These are phyloP conservation scores for Plumapathes pennacea DNA, from an alignment of 92 coral and sea anemone species.

Conservation along the genomic window DNA sequence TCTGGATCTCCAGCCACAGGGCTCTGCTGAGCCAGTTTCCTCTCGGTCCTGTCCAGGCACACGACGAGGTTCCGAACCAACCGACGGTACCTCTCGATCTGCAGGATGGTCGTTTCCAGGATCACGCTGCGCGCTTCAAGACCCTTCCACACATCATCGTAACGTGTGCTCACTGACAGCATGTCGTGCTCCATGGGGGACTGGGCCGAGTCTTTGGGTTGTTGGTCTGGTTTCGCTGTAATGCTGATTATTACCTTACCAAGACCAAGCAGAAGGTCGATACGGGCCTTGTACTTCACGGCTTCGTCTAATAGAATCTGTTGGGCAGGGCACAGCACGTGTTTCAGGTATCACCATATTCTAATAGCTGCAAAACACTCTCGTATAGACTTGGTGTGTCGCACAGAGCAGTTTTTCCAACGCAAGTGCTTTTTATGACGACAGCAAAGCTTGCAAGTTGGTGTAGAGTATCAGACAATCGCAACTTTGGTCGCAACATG, in stretches of 20 bases:
- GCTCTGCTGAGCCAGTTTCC: conserved; percentile 71
- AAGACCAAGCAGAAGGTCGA: conserved; percentile 88
- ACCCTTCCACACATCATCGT: conserved; percentile 91
- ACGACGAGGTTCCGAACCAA: conserved; percentile 73
- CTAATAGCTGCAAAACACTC: too few species aligned
- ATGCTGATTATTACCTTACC: conserved; percentile 94
- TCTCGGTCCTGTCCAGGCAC: conserved; percentile 76
- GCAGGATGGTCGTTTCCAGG: conserved; percentile 82
- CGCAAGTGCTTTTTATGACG: too few species aligned
- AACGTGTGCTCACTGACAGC: conserved; percentile 79
- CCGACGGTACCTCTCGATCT: conserved; percentile 90
- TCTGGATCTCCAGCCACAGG: conserved; percentile 82
- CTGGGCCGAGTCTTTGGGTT: conserved; percentile 51
- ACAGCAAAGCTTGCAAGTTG: too few species aligned
- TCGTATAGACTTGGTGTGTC: too few species aligned
- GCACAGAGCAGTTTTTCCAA: too few species aligned
- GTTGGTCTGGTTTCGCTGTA: conserved; percentile 69
- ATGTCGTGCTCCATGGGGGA: conserved; percentile 84
- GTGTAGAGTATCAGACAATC: too few species aligned
- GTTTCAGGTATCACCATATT: too few species aligned
- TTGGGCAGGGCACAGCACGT: not conserved
- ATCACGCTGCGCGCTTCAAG: conserved; percentile 84
- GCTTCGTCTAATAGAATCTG: conserved; percentile 91
- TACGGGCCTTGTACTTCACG: conserved; percentile 93
- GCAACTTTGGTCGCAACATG: too few species aligned